Evolutionary conservation across 2,888 invertebrate genomes (phyloP), one percentile per base, ranked within the genome.

Genomic region (Apomyelois bistriatella): DNA sequence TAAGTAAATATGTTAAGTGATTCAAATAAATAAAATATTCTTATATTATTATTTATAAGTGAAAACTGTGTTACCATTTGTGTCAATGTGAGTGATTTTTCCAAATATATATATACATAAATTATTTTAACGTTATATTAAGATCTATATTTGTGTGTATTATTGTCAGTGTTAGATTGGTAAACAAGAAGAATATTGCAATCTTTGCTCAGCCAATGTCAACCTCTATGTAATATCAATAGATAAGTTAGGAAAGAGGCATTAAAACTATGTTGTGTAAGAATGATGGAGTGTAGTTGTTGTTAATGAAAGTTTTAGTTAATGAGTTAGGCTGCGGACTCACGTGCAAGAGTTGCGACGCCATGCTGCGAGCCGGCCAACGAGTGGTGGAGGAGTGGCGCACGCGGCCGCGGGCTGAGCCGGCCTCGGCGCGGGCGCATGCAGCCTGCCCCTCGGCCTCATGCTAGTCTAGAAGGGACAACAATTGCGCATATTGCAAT

Each of bases 301-400:
- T 55, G 53, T 37, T 57, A 57, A 56, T 57, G 51, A 52, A 40
- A 48, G 43, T 32, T 40, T 47, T 28, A 32, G 49, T 54, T 52
- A 53, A 52, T 56, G 58, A 60, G 56, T 56, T 64, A 62, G n/a
- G n/a, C n/a, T n/a, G n/a, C n/a, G 48, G 55, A 83, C 82, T 82
- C 72, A 83, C 83, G 74, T 72, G 77, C 65, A 78, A 62, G 66
- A 68, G 72, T 65, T 66, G 72, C 72, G 70, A 70, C 68, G 76
- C 72, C 85, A 85, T 85, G 85, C 79, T 84, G 85, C 70, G 73
- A 70, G 75, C 82, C 70, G 73, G 66, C 62, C 79, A 82, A 77
- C 83, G 87, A 82, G 70, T 79, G 82, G 76, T 79, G 61, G 72
- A 72, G 57, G 79, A 85, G 82, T 84, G 84, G 72, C 71, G 63